Conservation (phyloP, 2,797 vertebrate genomes). For the Coregonus suidteri region DNA sequence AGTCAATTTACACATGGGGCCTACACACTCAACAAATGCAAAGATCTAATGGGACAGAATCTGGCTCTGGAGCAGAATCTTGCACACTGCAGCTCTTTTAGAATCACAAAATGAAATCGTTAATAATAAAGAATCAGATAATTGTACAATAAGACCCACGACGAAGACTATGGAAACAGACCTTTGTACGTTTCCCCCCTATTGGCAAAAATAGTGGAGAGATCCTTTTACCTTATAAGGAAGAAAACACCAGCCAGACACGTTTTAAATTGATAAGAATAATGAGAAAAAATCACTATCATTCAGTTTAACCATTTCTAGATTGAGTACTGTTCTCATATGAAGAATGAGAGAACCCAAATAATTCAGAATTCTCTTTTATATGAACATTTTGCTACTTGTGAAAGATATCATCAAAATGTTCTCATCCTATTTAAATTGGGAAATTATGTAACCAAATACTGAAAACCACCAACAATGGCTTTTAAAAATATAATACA, state of each 20-base stretch:
- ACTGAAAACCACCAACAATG: neutral
- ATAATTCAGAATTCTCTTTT: neutral
- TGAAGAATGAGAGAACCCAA: neutral
- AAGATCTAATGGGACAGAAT: too few species aligned
- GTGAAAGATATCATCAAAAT: neutral
- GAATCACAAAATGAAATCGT: too few species aligned
- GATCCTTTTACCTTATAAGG: conserved; percentile 28
- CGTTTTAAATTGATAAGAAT: neutral
- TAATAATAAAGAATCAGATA: too few species aligned
- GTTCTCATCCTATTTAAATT: neutral
- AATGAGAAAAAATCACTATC: neutral
- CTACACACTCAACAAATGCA: too few species aligned
- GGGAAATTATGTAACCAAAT: neutral
- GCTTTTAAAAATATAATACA: neutral
- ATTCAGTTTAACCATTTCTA: neutral
- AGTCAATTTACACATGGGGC: too few species aligned
- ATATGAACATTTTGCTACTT: neutral
- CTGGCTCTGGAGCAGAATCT: too few species aligned
- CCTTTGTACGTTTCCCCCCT: neutral
- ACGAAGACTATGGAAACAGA: neutral
- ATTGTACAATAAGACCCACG: neutral
- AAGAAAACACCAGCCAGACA: conserved; percentile 9
- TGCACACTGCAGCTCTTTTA: too few species aligned
- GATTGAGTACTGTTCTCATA: neutral
- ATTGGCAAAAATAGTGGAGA: conserved; percentile 1